Evolutionary conservation across 2,888 invertebrate genomes (phyloP), one percentile per base, ranked within the genome.

Genomic region (Drosophila fungiperda): DNA sequence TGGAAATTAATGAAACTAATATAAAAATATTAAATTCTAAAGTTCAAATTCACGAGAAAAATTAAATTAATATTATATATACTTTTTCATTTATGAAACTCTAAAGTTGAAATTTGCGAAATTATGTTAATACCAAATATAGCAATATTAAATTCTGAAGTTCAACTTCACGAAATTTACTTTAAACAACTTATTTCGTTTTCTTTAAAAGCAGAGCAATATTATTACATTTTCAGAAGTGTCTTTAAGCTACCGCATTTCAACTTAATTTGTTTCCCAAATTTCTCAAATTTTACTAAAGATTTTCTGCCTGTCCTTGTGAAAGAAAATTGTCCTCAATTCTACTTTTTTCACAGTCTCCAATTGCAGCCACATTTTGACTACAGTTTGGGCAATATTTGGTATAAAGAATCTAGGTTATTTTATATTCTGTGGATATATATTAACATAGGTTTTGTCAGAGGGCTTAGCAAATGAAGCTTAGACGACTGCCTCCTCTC

Each of bases 381-480:
- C 8, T 2, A 45, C 4, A 45, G 45, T 15, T 45, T 15, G 7
- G 7, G 7, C 3, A 42, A 11, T 23, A 6, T 29, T 29, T 29
- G 40, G 23, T 7, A 7, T 5, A 23, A 48, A 8, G 48, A 48
- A 49, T 17, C 26, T 45, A 2, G 23, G 23, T 15, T 45, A 23
- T 23, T 45, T 45, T 8, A 45, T 2, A 23, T 23, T 15, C 63
- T 60, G n/a, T 59, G 29, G 33, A 23, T 45, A 20, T 58, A 54
- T 53, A 17, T 65, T 23, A 7, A 33, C 65, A 71, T 45, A 57
- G 63, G 64, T 61, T 61, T 64, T 66, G 54, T 7, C 38, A 12
- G 52, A 49, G 63, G 60, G 89, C 87, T 84, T 87, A 84, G 71
- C 89, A 86, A 86, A 86, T 90, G 86, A 86, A 89, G 90, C 86